These are phyloP conservation scores for Standfussiana lucernea DNA, from an alignment of 2,888 invertebrate genomes.

Conservation along the genomic window DNA sequence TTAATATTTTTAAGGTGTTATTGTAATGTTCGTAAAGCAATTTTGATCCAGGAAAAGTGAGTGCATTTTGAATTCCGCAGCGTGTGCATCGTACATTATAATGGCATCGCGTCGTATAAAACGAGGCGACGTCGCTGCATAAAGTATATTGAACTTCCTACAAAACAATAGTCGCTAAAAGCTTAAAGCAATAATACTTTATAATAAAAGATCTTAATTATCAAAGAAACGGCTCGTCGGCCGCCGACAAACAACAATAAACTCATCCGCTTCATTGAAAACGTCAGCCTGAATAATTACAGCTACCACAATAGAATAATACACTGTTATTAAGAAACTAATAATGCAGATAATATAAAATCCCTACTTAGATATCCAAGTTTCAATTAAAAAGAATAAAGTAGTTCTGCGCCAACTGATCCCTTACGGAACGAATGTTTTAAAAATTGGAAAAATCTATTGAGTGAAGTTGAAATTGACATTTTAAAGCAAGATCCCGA, in stretches of 20 bases:
- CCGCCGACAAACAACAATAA: constrained; percentile 44
- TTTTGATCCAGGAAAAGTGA: neutral
- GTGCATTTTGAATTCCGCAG: neutral
- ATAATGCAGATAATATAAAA: constrained; percentile 36
- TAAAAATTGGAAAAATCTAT: constrained; percentile 49
- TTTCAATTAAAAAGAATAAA: constrained; percentile 61
- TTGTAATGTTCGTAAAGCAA: no score
- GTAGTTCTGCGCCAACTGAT: constrained; percentile 51
- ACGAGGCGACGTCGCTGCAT: neutral
- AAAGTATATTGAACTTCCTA: constrained; percentile 9
- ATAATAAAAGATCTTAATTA: constrained; percentile 30
- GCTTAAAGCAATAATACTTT: constrained; percentile 43
- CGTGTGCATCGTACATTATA: neutral
- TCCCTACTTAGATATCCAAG: constrained; percentile 46
- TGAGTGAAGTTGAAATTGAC: constrained; percentile 48
- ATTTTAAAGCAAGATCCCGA: constrained; percentile 33
- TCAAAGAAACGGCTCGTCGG: neutral
- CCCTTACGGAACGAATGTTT: constrained; percentile 39
- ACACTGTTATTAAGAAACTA: constrained; percentile 40
- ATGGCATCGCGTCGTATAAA: neutral
- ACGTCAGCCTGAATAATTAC: constrained; percentile 44
- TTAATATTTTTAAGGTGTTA: no score
- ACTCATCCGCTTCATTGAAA: constrained; percentile 45
- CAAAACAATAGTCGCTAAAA: constrained; percentile 34
- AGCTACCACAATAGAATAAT: constrained; percentile 6